Percentiles rank a stretch among this genome's conserved stretches.
Evolutionary conservation across 1,140 invertebrate species (phyloP).

Genomic region (Drosophila ficusphila): DNA sequence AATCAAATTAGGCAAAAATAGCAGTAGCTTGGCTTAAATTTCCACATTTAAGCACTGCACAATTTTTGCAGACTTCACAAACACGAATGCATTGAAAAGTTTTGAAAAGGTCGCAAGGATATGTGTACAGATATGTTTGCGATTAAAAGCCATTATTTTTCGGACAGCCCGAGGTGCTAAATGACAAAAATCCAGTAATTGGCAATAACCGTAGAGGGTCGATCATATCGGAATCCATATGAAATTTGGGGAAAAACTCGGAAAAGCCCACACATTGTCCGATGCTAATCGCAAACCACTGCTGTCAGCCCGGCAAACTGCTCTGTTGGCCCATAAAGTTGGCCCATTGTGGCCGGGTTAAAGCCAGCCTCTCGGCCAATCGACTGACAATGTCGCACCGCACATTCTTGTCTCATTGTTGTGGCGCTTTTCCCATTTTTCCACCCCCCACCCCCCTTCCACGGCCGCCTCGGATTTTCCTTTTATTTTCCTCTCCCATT

Average conservation of each 20-base stretch:
- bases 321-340: conserved; percentile 48
- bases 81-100: neutral
- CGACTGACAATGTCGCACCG: conserved; percentile 25
- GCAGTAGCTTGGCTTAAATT: neutral
- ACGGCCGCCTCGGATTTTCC: too few relatives aligned
- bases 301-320: conserved; percentile 52
- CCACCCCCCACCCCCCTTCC: neutral
- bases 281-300: conserved; percentile 41
- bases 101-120: neutral
- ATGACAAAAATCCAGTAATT: conserved; percentile 62
- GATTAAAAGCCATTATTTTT: conserved; percentile 40
- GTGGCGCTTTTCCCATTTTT: neutral
- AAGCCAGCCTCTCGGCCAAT: conserved; percentile 10
- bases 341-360: conserved; percentile 50
- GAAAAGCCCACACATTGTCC: neutral
- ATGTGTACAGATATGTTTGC: too few relatives aligned
- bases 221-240: conserved; percentile 6
- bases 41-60: neutral
- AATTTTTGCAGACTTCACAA: conserved; percentile 2
- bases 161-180: conserved; percentile 24
- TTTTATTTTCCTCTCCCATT: conserved; percentile 5
- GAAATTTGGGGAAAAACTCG: conserved; percentile 5
- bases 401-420: conserved; percentile 14
- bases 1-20: conserved; percentile 22
- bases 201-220: conserved; percentile 51